Evolutionary conservation across 2,797 vertebrate species (phyloP).

Genomic region (Garrulus glandarius): DNA sequence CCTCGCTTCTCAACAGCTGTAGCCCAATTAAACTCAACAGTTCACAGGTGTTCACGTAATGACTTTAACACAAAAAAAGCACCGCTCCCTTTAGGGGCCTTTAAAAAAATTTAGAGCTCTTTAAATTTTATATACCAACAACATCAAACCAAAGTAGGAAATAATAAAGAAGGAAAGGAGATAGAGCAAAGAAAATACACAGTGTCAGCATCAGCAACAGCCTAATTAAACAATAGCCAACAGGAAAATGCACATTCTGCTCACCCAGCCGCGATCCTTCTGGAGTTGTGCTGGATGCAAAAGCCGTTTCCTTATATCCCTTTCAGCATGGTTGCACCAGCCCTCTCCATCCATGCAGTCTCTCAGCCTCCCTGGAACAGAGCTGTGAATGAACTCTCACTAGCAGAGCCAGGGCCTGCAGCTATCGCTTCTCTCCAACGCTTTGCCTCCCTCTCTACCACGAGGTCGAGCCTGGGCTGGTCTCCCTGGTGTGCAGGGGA

Average conservation of each 20-base stretch:
- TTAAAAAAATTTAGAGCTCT: constrained; percentile 80
- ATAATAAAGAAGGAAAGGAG: constrained; percentile 69
- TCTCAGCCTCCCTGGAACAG: not conserved
- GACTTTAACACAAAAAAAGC: constrained; percentile 71
- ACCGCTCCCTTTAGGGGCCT: constrained; percentile 76
- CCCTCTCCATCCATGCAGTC: not conserved
- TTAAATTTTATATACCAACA: constrained; percentile 81
- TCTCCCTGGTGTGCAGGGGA: not conserved
- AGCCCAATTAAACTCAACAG: constrained; percentile 79
- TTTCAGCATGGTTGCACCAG: not conserved
- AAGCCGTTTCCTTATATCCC: not conserved
- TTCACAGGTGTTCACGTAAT: constrained; percentile 79
- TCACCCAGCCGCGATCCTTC: not conserved
- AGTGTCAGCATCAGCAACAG: constrained; percentile 20
- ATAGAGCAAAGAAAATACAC: constrained; percentile 40
- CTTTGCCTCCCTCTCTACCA: not conserved
- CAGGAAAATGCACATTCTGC: not conserved
- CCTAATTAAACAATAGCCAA: constrained; percentile 51
- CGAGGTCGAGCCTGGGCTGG: not conserved
- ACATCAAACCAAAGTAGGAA: constrained; percentile 78
- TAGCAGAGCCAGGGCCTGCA: not conserved
- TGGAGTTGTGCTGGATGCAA: not conserved
- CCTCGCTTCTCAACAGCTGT: constrained; percentile 72
- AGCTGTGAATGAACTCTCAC: not conserved
- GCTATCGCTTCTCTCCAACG: not conserved